Base-by-base conservation (phyloP, 2,888 invertebrate genomes). In the Copidosoma aretas region DNA sequence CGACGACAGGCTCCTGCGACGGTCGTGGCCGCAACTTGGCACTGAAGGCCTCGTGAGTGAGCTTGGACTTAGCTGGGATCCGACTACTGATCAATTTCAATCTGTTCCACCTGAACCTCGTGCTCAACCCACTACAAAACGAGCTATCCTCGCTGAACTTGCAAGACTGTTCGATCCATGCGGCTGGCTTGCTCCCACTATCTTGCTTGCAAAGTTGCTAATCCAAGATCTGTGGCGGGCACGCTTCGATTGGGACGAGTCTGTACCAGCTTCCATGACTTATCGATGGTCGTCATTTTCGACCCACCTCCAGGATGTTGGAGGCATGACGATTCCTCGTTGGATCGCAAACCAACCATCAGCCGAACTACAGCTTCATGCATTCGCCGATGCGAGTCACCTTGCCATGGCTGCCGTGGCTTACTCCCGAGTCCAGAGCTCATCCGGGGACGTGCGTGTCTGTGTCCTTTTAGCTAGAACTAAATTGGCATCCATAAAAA, bases 31-130 rank as follows among this genome's bases (percentile, higher is more conserved):
- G 0, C 53, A 56, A 0, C 10, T 67, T 10, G 17, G 4, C 5
- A 10, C 51, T 0, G 56, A 57, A 0, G 56, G 60, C 1, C 66
- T 53, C 0, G 56, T 61, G 0, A 54, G 25, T 39, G 60, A 61
- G 21, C 57, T 61, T 1, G 61, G 60, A 10, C 17, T 66, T 17
- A 10, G 1, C 12, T 66, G 66, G 67, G 41, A 61, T 15, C 66
- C 60, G 5, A 4, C 49, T 2, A 12, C 19, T 10, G 49, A 60
- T 49, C 22, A 22, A 15, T 49, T 52, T 52, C 2, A 52, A 19
- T 4, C 19, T 5, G 4, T 49, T 5, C 10, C 49, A 49, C 10
- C 49, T 5, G 19, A 5, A 10, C 19, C 19, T n/a, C 49, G 19
- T 5, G n/a, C 22, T 1, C 52, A 52, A 19, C 52, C 5, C 4